Evolutionary conservation across 2,888 invertebrate genomes (phyloP), one percentile per base, ranked within the genome.

Genomic region (Herminia tarsipennalis): DNA sequence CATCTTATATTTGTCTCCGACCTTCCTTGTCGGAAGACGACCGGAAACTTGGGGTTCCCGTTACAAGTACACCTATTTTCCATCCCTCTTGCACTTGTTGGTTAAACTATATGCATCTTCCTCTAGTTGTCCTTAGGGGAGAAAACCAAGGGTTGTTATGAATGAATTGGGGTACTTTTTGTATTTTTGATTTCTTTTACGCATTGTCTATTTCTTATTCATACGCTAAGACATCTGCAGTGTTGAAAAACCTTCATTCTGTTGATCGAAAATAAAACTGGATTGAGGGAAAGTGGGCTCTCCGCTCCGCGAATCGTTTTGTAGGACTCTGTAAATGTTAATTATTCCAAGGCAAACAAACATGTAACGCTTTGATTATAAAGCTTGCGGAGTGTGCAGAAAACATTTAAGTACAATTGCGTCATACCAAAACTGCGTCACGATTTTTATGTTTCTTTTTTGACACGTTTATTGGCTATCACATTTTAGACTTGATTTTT

Each of bases 11-110:
- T 74, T 62, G 76, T 60, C 65, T 56, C 60, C 59, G 59, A 45
- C 56, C 42, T 66, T 67, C 73, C 79, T 77, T 61, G 51, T 73
- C 78, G 78, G 82, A 86, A 86, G 83, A 80, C 70, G 70, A 67
- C 81, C 84, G 84, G 83, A 86, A 78, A 74, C 76, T 62, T 66
- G 62, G 77, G 78, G 80, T 70, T 76, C 79, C 87, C 85, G 86
- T 87, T 86, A 84, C 65, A 48, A 48, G 55, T 59, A 58, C 63
- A 46, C 51, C 45, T 46, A 56, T 63, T 36, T 50, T 58, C 53
- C 60, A 24, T 86, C 84, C 70, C 75, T 64, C 50, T 77, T 60
- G 6, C 60, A 59, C 73, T 22, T 30, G 22, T 37, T 43, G 8
- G 50, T 38, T 25, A 21, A 13, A 12, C 12, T 32, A 55, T 58